Evolutionary conservation across 2,888 invertebrate genomes (phyloP).

Genomic region (Caenorhabditis zanzibari): DNA sequence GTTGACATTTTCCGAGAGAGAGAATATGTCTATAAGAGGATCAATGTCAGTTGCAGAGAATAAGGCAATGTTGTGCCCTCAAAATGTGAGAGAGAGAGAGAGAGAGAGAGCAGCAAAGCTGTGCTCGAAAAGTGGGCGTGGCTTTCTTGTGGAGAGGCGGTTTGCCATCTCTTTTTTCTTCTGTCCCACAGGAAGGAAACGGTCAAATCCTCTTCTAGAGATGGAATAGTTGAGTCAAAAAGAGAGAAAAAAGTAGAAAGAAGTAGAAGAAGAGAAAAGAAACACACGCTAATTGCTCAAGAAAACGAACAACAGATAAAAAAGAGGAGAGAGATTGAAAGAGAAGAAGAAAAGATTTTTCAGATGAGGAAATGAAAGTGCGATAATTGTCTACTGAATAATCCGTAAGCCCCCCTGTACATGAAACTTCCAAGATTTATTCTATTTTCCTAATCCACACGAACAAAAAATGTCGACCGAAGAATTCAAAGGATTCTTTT

Average conservation of each 20-base stretch:
- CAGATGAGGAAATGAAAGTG: slow-evolving; percentile 59
- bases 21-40: slow-evolving; percentile 18
- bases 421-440: slow-evolving; percentile 33
- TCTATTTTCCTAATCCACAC: slow-evolving; percentile 17
- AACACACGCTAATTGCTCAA: slow-evolving; percentile 59
- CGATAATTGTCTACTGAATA: slow-evolving; percentile 50
- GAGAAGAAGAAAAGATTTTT: slow-evolving; percentile 16
- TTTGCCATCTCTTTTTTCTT: slow-evolving; percentile 28
- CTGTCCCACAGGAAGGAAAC: slow-evolving; percentile 60
- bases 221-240: slow-evolving; percentile 40
- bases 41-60: slow-evolving; percentile 46
- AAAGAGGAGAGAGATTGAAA: slow-evolving; percentile 10
- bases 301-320: slow-evolving; percentile 41
- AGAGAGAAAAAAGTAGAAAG: slow-evolving; percentile 14
- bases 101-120: slow-evolving; percentile 40
- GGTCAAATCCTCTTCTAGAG: slow-evolving; percentile 52
- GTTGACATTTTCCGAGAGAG: slow-evolving; percentile 30
- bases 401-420: slow-evolving; percentile 12
- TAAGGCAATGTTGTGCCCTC: slow-evolving; percentile 12
- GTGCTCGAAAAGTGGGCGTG: slow-evolving; percentile 57
- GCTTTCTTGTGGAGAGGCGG: slow-evolving; percentile 18
- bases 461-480: slow-evolving; percentile 18
- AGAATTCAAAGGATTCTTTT: slow-evolving; percentile 17
- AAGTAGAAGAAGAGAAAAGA: slow-evolving; percentile 45
- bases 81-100: slow-evolving; percentile 23